Conservation (phyloP, 2,797 vertebrate genomes). For the Poecilia picta region DNA sequence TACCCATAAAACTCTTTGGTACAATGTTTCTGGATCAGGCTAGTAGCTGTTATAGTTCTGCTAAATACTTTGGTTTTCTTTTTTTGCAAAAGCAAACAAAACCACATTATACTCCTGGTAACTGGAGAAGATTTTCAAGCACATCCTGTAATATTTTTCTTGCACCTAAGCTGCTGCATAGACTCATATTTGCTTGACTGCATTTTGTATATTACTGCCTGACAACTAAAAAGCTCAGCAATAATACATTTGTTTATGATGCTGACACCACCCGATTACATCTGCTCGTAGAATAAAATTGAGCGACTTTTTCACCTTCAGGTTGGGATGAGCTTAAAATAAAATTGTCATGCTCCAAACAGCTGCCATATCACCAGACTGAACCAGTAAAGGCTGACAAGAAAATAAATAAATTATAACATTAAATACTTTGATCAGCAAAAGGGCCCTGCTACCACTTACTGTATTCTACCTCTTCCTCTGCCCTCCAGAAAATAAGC, state of each 20-base stretch:
- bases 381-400: constrained; percentile 56
- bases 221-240: constrained; percentile 55
- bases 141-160: constrained; percentile 12
- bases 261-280: constrained; percentile 69
- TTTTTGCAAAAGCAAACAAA: constrained; percentile 7
- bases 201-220: constrained; percentile 38
- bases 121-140: not conserved
- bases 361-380: constrained; percentile 70
- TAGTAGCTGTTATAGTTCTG: constrained; percentile 52
- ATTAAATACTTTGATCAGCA: constrained; percentile 68
- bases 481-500: constrained; percentile 24
- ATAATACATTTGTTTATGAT: constrained; percentile 63
- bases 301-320: constrained; percentile 43
- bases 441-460: constrained; percentile 39
- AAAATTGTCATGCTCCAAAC: constrained; percentile 73
- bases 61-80: constrained; percentile 42
- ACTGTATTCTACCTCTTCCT: constrained; percentile 14
- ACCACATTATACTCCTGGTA: not conserved
- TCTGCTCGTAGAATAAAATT: constrained; percentile 64
- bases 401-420: constrained; percentile 72
- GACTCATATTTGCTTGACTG: constrained; percentile 23
- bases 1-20: constrained; percentile 58
- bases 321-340: constrained; percentile 70
- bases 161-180: constrained; percentile 32
- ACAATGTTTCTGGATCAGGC: constrained; percentile 62